phyloP scores from a whole-genome alignment of 2,113 vertebrate genomes.

The Psammodynastes pulverulentus region DNA sequence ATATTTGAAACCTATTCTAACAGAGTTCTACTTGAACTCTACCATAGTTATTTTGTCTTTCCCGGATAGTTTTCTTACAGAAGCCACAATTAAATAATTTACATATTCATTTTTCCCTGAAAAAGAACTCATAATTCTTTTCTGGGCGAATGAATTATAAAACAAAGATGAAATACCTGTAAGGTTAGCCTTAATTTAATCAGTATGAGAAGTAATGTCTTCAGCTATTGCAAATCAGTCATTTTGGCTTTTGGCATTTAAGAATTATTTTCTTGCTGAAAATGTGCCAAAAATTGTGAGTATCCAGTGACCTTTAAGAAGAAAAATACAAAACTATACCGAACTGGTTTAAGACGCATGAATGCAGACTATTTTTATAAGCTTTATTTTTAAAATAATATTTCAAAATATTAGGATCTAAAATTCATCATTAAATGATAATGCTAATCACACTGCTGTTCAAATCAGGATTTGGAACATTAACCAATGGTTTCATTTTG shows the following conservation, averaged over 20 bases:
- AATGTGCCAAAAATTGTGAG: neutral
- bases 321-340: constrained; percentile 8
- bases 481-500: neutral
- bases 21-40: neutral
- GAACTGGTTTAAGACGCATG: neutral
- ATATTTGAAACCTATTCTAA: neutral
- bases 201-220: constrained; percentile 11
- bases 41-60: neutral
- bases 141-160: constrained; percentile 41
- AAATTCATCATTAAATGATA: neutral
- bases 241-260: constrained; percentile 33
- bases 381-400: neutral
- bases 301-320: constrained; percentile 6
- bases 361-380: constrained; percentile 17
- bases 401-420: neutral
- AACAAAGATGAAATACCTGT: constrained; percentile 31
- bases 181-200: constrained; percentile 36
- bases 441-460: neutral
- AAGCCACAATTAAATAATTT: neutral
- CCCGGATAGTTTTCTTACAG: neutral
- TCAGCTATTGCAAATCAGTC: constrained; percentile 32
- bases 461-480: neutral
- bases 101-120: neutral
- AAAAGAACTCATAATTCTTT: neutral
- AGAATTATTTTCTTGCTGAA: neutral